Percentiles rank a stretch among this genome's conserved stretches.
Evolutionary conservation across 2,888 invertebrate genomes (phyloP).

Genomic region (Eupithecia dodoneata): DNA sequence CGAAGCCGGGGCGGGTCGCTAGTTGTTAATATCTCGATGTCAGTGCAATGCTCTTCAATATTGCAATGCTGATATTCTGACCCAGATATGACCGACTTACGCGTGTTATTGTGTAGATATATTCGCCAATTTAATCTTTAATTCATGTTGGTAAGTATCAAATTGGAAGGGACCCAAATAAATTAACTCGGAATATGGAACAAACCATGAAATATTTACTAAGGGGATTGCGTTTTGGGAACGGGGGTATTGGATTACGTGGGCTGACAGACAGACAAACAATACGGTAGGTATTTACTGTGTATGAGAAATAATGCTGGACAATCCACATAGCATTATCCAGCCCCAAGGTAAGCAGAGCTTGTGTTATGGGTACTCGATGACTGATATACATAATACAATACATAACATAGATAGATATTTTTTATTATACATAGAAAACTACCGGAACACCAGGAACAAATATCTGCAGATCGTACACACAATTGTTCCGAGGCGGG

Average conservation of each 20-base stretch:
- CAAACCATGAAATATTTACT: slow-evolving; percentile 32
- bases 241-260: neutral
- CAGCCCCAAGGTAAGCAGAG: too few relatives aligned
- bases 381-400: too few relatives aligned
- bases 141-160: slow-evolving; percentile 26
- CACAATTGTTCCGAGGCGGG: too few relatives aligned
- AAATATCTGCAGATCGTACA: too few relatives aligned
- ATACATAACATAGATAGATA: too few relatives aligned
- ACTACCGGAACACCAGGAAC: too few relatives aligned
- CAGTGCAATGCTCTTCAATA: neutral
- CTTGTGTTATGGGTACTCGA: too few relatives aligned
- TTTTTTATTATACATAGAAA: too few relatives aligned
- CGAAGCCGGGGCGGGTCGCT: too few relatives aligned
- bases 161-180: slow-evolving; percentile 26
- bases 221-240: slow-evolving; percentile 8
- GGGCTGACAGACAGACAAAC: slow-evolving; percentile 3
- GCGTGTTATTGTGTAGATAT: slow-evolving; percentile 8
- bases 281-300: neutral
- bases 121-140: slow-evolving; percentile 28
- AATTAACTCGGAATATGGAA: slow-evolving; percentile 35
- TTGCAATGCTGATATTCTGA: slow-evolving; percentile 3
- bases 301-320: too few relatives aligned
- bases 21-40: neutral
- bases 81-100: slow-evolving; percentile 6
- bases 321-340: too few relatives aligned